Percentiles rank a stretch among this genome's conserved stretches.
Conservation (phyloP, 2,888 invertebrate genomes). For the Dolichomitus sp. region DNA sequence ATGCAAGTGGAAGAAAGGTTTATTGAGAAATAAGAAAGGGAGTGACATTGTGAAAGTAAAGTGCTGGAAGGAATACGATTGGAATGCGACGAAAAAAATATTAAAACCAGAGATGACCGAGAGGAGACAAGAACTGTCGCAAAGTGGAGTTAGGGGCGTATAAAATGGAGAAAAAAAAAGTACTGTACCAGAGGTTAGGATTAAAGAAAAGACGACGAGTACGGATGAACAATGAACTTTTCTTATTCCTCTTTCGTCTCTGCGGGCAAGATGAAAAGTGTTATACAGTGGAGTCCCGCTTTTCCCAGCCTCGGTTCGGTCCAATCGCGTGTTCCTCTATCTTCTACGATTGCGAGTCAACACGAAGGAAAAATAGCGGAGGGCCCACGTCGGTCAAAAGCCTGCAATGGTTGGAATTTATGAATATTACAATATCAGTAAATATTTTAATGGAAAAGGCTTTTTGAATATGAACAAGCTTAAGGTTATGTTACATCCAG, state of each 20-base stretch:
- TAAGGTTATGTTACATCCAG: too few species aligned
- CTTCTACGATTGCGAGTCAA: too few species aligned
- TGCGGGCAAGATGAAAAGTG: conserved; percentile 22
- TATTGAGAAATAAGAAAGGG: conserved; percentile 27
- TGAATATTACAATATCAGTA: too few species aligned
- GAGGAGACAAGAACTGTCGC: neutral
- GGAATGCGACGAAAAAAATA: conserved; percentile 49
- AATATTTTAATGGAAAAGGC: too few species aligned
- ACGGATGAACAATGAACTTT: conserved; percentile 60
- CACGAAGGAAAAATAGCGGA: too few species aligned
- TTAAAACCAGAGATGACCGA: conserved; percentile 58
- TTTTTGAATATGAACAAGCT: too few species aligned
- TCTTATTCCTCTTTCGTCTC: conserved; percentile 56
- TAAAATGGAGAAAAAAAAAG: conserved; percentile 9
- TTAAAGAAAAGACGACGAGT: conserved; percentile 26
- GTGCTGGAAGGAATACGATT: conserved; percentile 55
- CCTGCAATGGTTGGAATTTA: too few species aligned
- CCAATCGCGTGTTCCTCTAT: too few species aligned
- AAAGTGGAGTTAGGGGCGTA: conserved; percentile 34
- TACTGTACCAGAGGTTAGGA: neutral
- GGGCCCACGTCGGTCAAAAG: too few species aligned
- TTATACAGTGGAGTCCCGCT: too few species aligned
- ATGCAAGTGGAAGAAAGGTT: conserved; percentile 4
- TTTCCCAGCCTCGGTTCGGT: too few species aligned
- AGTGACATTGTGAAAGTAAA: conserved; percentile 41